These are phyloP conservation scores for Syrrhaptes paradoxus DNA, from an alignment of 2,113 vertebrate species.

Conservation along the genomic window DNA sequence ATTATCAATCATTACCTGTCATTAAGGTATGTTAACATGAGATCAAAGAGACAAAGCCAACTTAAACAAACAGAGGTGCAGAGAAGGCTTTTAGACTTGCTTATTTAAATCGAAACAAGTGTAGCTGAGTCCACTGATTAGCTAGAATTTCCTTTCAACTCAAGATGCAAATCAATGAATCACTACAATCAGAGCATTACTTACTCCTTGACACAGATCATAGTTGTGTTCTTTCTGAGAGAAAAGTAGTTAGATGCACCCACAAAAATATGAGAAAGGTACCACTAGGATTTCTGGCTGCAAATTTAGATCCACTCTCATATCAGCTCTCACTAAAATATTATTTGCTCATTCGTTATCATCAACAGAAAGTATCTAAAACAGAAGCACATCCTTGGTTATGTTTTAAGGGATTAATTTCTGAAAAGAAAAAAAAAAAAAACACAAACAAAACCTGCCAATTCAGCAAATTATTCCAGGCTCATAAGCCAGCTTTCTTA, in stretches of 20 bases:
- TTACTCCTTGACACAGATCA: not conserved
- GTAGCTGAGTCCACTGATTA: slow-evolving; percentile 51
- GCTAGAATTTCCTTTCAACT: slow-evolving; percentile 66
- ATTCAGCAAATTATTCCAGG: slow-evolving; percentile 37
- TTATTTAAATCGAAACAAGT: slow-evolving; percentile 68
- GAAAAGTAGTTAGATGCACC: not conserved
- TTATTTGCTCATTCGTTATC: slow-evolving; percentile 27
- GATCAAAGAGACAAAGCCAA: slow-evolving; percentile 81
- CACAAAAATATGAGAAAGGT: not conserved
- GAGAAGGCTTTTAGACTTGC: slow-evolving; percentile 68
- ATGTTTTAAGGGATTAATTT: not conserved
- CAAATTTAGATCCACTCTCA: slow-evolving; percentile 21
- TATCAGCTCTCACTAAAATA: slow-evolving; percentile 12
- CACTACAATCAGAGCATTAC: not conserved
- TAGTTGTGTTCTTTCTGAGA: not conserved
- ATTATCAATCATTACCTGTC: slow-evolving; percentile 89
- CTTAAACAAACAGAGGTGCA: slow-evolving; percentile 81
- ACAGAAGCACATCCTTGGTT: not conserved
- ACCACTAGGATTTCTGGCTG: not conserved
- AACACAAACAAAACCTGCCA: not conserved
- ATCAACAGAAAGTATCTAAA: slow-evolving; percentile 33
- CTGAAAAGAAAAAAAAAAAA: not conserved
- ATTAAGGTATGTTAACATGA: slow-evolving; percentile 86
- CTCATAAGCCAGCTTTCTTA: slow-evolving; percentile 2
- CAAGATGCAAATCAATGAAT: slow-evolving; percentile 66